Percentiles rank a stretch among this genome's conserved stretches.
Evolutionary conservation across 2,797 vertebrate species (phyloP).

Genomic region (Paedocypris micromegethes): DNA sequence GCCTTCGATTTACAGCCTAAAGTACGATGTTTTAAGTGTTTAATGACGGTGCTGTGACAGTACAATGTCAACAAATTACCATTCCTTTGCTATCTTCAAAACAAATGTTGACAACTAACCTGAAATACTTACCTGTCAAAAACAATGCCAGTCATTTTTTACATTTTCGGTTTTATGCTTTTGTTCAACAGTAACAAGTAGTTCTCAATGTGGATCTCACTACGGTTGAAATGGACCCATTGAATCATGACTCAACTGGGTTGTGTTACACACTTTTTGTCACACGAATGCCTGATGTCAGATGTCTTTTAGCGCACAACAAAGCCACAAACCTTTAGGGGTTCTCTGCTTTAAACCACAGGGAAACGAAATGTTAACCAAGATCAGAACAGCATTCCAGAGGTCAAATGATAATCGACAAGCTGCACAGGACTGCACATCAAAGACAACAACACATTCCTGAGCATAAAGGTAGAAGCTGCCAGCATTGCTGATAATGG

Average conservation of each 20-base stretch:
- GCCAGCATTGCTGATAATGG: constrained; percentile 3
- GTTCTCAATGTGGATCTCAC: not conserved
- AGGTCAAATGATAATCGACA: constrained; percentile 6
- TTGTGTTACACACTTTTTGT: constrained; percentile 37
- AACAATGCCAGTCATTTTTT: no score
- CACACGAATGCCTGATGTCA: constrained; percentile 25
- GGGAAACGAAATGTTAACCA: constrained; percentile 8
- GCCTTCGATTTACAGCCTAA: no score
- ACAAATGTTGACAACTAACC: no score
- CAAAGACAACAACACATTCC: constrained; percentile 11
- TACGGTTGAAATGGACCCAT: not conserved
- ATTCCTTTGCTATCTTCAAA: no score
- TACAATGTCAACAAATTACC: no score
- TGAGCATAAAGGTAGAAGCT: constrained; percentile 5
- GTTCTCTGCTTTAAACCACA: not conserved
- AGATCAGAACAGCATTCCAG: constrained; percentile 21
- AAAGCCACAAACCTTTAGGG: constrained; percentile 19
- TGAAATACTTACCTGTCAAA: no score
- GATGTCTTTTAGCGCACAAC: constrained; percentile 23
- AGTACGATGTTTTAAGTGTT: no score
- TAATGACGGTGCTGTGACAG: no score
- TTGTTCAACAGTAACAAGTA: not conserved
- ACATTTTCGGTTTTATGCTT: no score
- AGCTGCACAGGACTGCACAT: constrained; percentile 2
- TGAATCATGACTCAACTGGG: not conserved